phyloP scores from a whole-genome alignment of 1,140 invertebrate genomes.

The Trigoniulus corallinus region DNA sequence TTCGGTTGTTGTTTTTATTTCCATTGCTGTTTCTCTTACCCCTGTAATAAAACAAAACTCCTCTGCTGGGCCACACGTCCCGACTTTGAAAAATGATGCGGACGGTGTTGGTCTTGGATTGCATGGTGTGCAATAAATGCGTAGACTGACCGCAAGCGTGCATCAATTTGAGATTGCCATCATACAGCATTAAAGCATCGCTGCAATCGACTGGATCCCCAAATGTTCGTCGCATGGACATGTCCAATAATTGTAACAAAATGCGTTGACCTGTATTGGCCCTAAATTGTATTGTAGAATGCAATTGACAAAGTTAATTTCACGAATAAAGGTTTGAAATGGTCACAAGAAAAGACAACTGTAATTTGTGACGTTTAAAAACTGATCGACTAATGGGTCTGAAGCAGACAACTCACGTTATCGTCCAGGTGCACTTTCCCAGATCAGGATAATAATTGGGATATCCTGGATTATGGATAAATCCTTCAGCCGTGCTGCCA shows the following conservation, averaged over 20 bases:
- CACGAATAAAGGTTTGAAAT: too few species aligned
- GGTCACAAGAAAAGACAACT: too few species aligned
- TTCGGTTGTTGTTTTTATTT: too few species aligned
- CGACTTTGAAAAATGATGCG: slow-evolving; percentile 29
- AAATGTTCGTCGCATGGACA: slow-evolving; percentile 36
- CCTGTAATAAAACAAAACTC: slow-evolving; percentile 36
- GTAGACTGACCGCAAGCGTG: slow-evolving; percentile 32
- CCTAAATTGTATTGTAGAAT: too few species aligned
- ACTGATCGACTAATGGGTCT: too few species aligned
- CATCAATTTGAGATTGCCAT: slow-evolving; percentile 26
- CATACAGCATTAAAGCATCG: slow-evolving; percentile 26
- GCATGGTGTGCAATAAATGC: slow-evolving; percentile 14
- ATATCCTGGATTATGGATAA: slow-evolving; percentile 41
- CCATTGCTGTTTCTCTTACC: slow-evolving; percentile 21
- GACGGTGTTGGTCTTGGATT: slow-evolving; percentile 25
- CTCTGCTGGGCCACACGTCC: slow-evolving; percentile 33
- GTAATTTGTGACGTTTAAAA: too few species aligned
- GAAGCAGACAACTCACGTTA: slow-evolving; percentile 3
- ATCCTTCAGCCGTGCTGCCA: slow-evolving; percentile 24
- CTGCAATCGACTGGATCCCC: slow-evolving; percentile 28
- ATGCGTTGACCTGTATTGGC: slow-evolving; percentile 33
- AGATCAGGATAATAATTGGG: slow-evolving; percentile 37
- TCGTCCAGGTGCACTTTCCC: slow-evolving; percentile 31
- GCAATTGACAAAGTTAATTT: too few species aligned
- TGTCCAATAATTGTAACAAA: slow-evolving; percentile 34